phyloP scores from a whole-genome alignment of 2,113 vertebrate genomes.

The Elachura formosa region DNA sequence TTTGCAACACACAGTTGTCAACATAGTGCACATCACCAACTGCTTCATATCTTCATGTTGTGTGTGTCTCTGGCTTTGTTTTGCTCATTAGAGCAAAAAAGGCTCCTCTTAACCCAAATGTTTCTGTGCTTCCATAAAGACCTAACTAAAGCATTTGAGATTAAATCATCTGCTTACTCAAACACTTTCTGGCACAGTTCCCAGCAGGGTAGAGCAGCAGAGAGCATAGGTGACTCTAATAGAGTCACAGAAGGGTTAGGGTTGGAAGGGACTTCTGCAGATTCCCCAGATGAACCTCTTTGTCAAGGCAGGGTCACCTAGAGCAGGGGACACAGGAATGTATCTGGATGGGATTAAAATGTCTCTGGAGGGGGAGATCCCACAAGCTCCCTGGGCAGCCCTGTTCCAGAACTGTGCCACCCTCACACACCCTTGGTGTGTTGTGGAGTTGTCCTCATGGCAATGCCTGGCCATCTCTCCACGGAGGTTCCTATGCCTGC shows the following conservation, averaged over 20 bases:
- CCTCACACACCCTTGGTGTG: accelerated
- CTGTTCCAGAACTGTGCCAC: accelerated
- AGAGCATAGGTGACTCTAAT: not conserved
- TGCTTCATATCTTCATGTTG: not conserved
- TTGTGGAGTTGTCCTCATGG: not conserved
- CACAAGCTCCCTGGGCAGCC: not conserved
- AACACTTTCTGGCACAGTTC: not conserved
- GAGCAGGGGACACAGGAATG: not conserved
- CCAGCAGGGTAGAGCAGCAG: not conserved
- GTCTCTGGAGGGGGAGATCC: not conserved
- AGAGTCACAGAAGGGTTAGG: not conserved
- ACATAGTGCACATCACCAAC: not conserved
- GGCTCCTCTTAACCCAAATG: not conserved
- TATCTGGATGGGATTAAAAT: not conserved
- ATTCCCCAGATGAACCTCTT: not conserved
- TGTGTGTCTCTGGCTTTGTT: not conserved
- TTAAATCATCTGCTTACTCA: not conserved
- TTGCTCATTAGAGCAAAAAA: not conserved
- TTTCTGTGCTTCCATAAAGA: not conserved
- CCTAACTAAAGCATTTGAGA: not conserved
- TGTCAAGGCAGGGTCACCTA: not conserved
- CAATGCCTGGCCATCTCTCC: not conserved
- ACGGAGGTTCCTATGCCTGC: not conserved
- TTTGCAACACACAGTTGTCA: accelerated
- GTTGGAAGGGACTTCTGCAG: not conserved